phyloP scores from a whole-genome alignment of 2,113 vertebrate species.

The Osmerus mordax region DNA sequence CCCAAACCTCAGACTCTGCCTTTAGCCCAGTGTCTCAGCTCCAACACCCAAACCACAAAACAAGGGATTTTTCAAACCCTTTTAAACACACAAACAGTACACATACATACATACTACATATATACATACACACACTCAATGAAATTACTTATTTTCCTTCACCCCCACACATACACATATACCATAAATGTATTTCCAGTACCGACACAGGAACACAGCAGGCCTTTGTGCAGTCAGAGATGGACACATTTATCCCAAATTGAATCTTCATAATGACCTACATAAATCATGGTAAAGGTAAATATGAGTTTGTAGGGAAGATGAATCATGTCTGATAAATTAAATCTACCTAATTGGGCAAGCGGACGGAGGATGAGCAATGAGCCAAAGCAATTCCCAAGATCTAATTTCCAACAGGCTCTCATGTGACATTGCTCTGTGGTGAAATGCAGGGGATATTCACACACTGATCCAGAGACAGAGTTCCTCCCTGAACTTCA shows the following conservation, averaged over 20 bases:
- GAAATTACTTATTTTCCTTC: background rate
- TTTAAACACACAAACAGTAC: background rate
- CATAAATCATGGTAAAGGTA: conserved; percentile 59
- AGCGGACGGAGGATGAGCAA: conserved; percentile 51
- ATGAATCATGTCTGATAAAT: conserved; percentile 57
- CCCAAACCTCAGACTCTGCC: conserved; percentile 37
- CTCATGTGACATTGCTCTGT: conserved; percentile 1
- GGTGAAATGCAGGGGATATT: conserved; percentile 35
- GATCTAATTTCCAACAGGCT: conserved; percentile 54
- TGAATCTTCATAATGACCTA: conserved; percentile 51
- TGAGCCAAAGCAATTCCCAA: conserved; percentile 33
- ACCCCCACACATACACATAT: conserved; percentile 13
- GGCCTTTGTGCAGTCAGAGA: conserved; percentile 33
- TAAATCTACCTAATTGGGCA: conserved; percentile 56
- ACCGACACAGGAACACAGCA: conserved; percentile 1
- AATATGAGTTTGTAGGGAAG: conserved; percentile 50
- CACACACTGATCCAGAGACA: conserved; percentile 1
- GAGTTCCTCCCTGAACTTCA: no score
- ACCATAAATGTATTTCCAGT: conserved; percentile 13
- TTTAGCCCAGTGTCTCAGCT: background rate
- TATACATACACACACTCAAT: background rate
- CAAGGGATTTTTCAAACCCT: background rate
- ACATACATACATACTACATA: background rate
- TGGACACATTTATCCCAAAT: conserved; percentile 45
- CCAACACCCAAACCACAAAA: conserved; percentile 41